Conservation (phyloP, 2,888 invertebrate genomes). For the Lacanobia oleracea region DNA sequence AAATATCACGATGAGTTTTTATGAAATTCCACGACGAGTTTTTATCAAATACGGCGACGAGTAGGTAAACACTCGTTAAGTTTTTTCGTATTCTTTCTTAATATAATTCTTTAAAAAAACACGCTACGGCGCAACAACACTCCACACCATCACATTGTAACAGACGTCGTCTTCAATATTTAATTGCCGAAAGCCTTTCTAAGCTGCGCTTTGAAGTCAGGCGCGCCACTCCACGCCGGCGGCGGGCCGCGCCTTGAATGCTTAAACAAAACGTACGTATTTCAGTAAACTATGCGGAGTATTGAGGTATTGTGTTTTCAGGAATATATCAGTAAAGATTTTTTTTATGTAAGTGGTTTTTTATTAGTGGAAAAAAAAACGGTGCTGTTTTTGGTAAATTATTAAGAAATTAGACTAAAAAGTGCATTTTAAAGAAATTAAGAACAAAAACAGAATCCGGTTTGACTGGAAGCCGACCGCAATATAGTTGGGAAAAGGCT, state of each 20-base stretch:
- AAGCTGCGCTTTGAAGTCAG: conserved; percentile 70
- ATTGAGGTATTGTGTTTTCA: conserved; percentile 7
- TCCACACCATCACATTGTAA: conserved; percentile 47
- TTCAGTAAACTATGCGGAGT: conserved; percentile 24
- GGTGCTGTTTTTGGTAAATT: not conserved
- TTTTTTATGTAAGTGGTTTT: no score
- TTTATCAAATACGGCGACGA: no score
- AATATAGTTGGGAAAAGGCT: no score
- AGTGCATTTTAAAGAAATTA: no score
- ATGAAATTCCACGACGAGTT: no score
- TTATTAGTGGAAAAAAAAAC: no score
- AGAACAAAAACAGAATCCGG: no score
- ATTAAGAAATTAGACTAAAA: no score
- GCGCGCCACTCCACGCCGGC: conserved; percentile 47
- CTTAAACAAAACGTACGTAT: conserved; percentile 56
- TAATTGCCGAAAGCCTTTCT: conserved; percentile 75
- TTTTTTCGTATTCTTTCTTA: no score
- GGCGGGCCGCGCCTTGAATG: conserved; percentile 61
- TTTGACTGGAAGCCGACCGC: no score
- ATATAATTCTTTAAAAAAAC: not conserved
- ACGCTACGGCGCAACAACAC: conserved; percentile 42
- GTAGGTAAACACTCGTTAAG: no score
- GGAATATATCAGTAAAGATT: not conserved
- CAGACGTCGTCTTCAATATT: conserved; percentile 69
- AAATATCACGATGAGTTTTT: no score